Percentiles rank a stretch among this genome's conserved stretches.
phyloP scores from a whole-genome alignment of 1,140 invertebrate species.

The Drosophila sulfurigaster region DNA sequence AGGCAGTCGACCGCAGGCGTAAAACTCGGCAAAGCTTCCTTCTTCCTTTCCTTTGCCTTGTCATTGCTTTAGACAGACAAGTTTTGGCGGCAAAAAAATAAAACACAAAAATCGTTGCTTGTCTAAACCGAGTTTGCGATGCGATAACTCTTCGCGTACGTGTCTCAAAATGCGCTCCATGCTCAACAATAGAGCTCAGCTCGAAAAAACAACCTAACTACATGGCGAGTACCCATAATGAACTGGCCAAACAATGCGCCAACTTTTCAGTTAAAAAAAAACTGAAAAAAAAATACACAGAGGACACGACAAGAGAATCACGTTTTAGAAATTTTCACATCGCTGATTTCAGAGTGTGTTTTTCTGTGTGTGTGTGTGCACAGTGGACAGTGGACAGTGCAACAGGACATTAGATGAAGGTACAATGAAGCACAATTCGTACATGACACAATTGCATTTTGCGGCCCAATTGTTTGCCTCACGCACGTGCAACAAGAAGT shows the following conservation, averaged over 20 bases:
- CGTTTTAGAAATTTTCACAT: slow-evolving; percentile 74
- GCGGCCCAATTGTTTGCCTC: slow-evolving; percentile 64
- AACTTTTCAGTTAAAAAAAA: slow-evolving; percentile 49
- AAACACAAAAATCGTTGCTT: background rate
- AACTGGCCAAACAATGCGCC: slow-evolving; percentile 71
- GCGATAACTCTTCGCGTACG: slow-evolving; percentile 49
- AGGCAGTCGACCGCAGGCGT: slow-evolving; percentile 65
- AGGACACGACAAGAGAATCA: slow-evolving; percentile 52
- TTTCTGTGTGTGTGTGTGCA: background rate
- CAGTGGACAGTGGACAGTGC: slow-evolving; percentile 42
- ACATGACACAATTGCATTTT: slow-evolving; percentile 76
- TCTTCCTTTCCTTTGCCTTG: slow-evolving; percentile 20
- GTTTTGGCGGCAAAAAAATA: slow-evolving; percentile 61
- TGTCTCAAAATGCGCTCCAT: slow-evolving; percentile 49
- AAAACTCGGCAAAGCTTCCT: slow-evolving; percentile 54
- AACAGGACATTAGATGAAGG: slow-evolving; percentile 28
- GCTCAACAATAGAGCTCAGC: slow-evolving; percentile 25
- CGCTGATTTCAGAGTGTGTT: slow-evolving; percentile 53
- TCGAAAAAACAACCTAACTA: slow-evolving; percentile 47
- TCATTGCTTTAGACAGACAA: slow-evolving; percentile 9
- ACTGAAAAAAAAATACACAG: slow-evolving; percentile 36
- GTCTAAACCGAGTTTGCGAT: background rate
- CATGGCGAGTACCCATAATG: slow-evolving; percentile 49
- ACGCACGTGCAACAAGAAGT: slow-evolving; percentile 73
- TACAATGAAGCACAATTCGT: slow-evolving; percentile 1